Evolutionary conservation across 2,797 vertebrate species (phyloP).

Genomic region (Podarcis siculus): DNA sequence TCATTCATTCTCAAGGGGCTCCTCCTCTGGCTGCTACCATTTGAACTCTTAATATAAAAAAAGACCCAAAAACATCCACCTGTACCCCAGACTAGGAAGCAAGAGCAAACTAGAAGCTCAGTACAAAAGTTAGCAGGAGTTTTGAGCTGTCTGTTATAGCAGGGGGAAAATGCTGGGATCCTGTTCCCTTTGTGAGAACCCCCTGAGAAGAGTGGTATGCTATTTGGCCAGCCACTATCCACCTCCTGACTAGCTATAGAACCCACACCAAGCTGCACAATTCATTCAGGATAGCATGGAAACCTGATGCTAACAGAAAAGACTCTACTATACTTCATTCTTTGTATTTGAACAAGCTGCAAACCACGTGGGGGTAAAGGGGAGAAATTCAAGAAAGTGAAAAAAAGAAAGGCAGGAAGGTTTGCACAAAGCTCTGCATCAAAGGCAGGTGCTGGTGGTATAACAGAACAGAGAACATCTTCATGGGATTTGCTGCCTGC

Average conservation of each 20-base stretch:
- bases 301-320: neutral
- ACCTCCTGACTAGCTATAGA: neutral
- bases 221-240: neutral
- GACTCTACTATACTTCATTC: neutral
- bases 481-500: neutral
- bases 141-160: neutral
- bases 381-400: neutral
- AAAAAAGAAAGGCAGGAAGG: neutral
- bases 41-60: neutral
- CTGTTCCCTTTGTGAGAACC: neutral
- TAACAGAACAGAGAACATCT: neutral
- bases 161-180: neutral
- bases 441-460: neutral
- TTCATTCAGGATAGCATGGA: constrained; percentile 10
- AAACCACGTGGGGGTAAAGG: rapidly evolving
- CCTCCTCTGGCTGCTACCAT: neutral
- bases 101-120: neutral
- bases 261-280: constrained; percentile 29
- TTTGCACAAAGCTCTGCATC: neutral
- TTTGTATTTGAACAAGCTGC: neutral
- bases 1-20: neutral
- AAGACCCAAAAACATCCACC: neutral
- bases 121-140: neutral
- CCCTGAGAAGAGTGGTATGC: neutral
- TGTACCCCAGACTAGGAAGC: neutral